Evolutionary conservation across 2,113 vertebrate genomes (phyloP), one percentile per base, ranked within the genome.

Genomic region (Lasiurus borealis): DNA sequence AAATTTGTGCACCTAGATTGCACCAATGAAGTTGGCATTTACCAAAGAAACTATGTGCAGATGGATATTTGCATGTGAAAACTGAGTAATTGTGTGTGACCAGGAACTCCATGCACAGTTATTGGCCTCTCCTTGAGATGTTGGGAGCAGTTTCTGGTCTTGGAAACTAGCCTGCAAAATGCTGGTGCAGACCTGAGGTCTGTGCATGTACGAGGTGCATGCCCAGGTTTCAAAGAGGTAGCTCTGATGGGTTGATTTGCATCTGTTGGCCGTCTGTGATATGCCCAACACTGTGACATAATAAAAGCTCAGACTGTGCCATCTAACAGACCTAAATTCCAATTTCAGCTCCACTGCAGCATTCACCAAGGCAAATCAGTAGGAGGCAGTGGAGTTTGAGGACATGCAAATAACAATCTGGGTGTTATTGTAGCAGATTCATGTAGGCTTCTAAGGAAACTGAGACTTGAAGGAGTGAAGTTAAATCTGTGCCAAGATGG

Each of bases 61-160:
- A 94, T 96, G 93, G 96, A 71, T 81, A 96, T 97, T 97, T 96
- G 95, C 88, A 92, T 96, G 90, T 95, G 90, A 95, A 97, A 96
- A 95, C 73, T 6, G 19, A 76, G 44, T 83, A 85, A 95, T 77
- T 95, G 82, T 85, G 27, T 31, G 69, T 44, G 52, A 9, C 31
- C 48, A 64, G 78, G 73, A 87, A 31, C 80, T 95, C 91, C 94
- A 54, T 57, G 40, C 19, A 62, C 81, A 92, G 50, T 93, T 62
- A 93, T 81, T 59, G 50, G 80, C 29, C 54, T 92, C 57, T 88
- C 80, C 57, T 76, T 11, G 12, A 85, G 75, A 81, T 72, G 62
- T 25, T 27, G 23, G 78, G 75, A 78, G 36, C 21, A 23, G 84
- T 68, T 93, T 86, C 78, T 84, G 62, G 68, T 85, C 44, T 72